Percentiles rank a stretch among this genome's conserved stretches.
Evolutionary conservation across 1,140 invertebrate genomes (phyloP).

Genomic region (Triops cancriformis): DNA sequence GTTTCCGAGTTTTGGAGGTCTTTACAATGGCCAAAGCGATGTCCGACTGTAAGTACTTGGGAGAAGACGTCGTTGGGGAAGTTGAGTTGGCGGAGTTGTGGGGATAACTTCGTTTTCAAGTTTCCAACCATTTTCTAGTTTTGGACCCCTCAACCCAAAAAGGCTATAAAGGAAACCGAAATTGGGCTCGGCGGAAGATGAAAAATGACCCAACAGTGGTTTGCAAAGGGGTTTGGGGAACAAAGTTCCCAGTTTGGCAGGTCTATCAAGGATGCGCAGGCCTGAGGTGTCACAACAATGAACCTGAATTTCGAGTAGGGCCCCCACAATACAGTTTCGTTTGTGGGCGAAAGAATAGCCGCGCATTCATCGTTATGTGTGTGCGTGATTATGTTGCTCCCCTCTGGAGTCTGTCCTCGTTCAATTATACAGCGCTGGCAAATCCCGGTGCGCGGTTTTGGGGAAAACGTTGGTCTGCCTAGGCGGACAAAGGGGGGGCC

Average conservation of each 20-base stretch:
- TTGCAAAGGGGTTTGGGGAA: background rate
- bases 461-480: no score
- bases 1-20: background rate
- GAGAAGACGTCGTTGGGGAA: background rate
- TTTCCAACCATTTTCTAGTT: background rate
- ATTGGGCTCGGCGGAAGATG: background rate
- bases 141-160: background rate
- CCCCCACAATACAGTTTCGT: background rate
- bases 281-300: slow-evolving; percentile 12
- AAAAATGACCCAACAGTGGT: background rate
- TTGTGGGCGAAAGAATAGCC: background rate
- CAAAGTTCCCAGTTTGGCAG: background rate
- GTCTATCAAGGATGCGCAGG: background rate
- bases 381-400: background rate
- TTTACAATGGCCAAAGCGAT: background rate
- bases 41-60: background rate
- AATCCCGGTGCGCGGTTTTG: background rate
- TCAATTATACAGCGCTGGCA: background rate
- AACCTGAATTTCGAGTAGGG: background rate
- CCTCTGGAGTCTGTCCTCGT: background rate
- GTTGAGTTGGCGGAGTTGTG: background rate
- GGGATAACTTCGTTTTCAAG: no score
- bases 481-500: background rate
- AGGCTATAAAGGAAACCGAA: background rate
- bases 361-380: background rate